Evolutionary conservation across 2,797 vertebrate genomes (phyloP), one percentile per base, ranked within the genome.

Genomic region (Sphaeramia orbicularis): DNA sequence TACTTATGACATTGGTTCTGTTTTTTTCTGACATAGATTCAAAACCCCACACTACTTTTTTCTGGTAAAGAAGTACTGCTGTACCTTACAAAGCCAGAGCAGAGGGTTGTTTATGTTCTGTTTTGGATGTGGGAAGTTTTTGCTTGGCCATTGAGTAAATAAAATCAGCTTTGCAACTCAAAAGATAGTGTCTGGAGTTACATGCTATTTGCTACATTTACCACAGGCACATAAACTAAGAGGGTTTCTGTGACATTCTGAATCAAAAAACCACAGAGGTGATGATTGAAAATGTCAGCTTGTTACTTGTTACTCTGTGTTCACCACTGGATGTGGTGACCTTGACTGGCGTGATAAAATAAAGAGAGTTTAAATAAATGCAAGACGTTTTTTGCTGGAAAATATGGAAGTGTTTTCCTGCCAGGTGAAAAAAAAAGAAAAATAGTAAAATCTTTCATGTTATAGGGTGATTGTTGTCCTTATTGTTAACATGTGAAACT

Each of bases 111-210:
- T 86, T 84, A 78, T 69, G 61, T 83, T 76, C 60, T 41, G 75
- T 80, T 62, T 4, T 63, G 77, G 73, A 65, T 19, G 19, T 37
- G 64, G 82, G 71, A 61, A 65, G 69, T 66, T 49, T 68, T 74
- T 89, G 87, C 89, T 89, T 87, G 65, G 57, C 51, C 14, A 0
- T 19, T 42, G 60, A 77, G 67, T 86, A 86, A 86, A 85, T 86
- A 70, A 85, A 86, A 84, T 80, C 84, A 74, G 49, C 56, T 71
- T 71, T 13, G 13, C 72, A 71, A 69, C 59, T 66, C 64, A 32
- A 41, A 45, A 37, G 59, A 78, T 61, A 38, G 60, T 13, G 71
- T 63, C 80, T 54, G 67, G 61, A 70, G 74, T 53, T 78, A 56
- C 36, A 65, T 74, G 74, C 61, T 52, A 78, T 52, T 15, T 15